These are phyloP conservation scores for Tigriopus californicus DNA, from an alignment of 2,888 invertebrate genomes.

Conservation along the genomic window DNA sequence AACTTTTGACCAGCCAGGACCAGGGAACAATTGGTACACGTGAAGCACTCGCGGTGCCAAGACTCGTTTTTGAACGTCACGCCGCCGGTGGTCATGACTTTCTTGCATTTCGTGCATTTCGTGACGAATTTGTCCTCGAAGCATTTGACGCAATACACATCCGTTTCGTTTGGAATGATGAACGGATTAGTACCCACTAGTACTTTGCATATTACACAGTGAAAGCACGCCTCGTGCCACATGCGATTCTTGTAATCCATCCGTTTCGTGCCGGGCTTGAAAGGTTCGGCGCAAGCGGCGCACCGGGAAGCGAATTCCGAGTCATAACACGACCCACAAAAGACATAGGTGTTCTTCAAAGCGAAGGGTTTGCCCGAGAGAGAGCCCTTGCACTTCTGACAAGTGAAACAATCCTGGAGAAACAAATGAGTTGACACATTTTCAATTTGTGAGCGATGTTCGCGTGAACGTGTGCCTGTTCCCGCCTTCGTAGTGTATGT, in stretches of 20 bases:
- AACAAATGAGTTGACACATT: too few relatives aligned
- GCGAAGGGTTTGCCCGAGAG: slow-evolving; percentile 37
- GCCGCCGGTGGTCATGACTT: slow-evolving; percentile 36
- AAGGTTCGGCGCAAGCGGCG: slow-evolving; percentile 35
- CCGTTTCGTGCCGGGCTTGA: slow-evolving; percentile 37
- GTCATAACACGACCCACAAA: slow-evolving; percentile 38
- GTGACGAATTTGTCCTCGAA: slow-evolving; percentile 38
- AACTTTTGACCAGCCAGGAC: slow-evolving; percentile 35
- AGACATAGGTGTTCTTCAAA: slow-evolving; percentile 34
- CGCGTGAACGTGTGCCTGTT: too few relatives aligned
- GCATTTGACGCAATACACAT: slow-evolving; percentile 35
- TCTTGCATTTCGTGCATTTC: slow-evolving; percentile 33
- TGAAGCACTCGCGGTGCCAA: slow-evolving; percentile 37
- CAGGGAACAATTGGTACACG: slow-evolving; percentile 32
- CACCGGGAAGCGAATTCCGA: slow-evolving; percentile 36
- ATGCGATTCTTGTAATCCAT: slow-evolving; percentile 39
- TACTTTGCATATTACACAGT: slow-evolving; percentile 33
- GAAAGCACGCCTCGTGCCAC: slow-evolving; percentile 39
- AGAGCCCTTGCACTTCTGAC: slow-evolving; percentile 33
- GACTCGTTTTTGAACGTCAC: slow-evolving; percentile 37
- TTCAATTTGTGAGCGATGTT: too few relatives aligned
- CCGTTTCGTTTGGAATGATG: slow-evolving; percentile 33
- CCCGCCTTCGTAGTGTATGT: too few relatives aligned
- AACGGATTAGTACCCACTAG: slow-evolving; percentile 36
- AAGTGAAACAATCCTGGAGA: slow-evolving; percentile 32